Conservation (phyloP, 2,797 vertebrate species). For the Knipowitschia caucasica region DNA sequence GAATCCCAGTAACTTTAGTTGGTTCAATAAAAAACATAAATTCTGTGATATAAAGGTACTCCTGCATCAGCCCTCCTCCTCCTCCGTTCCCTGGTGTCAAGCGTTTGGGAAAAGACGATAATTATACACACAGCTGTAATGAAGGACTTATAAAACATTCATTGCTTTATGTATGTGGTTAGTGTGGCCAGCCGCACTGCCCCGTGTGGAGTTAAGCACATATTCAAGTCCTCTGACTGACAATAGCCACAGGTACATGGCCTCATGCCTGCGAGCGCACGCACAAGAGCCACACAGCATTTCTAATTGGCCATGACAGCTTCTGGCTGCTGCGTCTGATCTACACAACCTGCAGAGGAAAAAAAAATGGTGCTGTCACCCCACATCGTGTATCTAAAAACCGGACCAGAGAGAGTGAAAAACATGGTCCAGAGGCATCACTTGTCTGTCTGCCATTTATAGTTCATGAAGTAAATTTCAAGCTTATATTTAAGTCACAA, state of each 20-base stretch:
- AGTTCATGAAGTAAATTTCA: conserved; percentile 1
- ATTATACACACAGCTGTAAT: conserved; percentile 61
- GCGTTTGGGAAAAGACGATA: conserved; percentile 52
- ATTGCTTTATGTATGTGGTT: conserved; percentile 46
- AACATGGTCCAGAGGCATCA: conserved; percentile 18
- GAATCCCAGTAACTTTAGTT: no score
- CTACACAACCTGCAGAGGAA: conserved; percentile 48
- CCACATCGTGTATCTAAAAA: conserved; percentile 29
- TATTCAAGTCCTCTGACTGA: conserved; percentile 49
- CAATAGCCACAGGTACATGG: conserved; percentile 55
- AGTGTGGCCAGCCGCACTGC: conserved; percentile 14
- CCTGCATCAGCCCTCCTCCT: conserved; percentile 15
- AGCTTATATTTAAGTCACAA: neutral
- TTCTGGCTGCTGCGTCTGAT: conserved; percentile 64
- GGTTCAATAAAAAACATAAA: no score
- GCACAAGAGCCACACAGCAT: conserved; percentile 55
- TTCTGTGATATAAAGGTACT: no score
- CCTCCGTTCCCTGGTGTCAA: conserved; percentile 38
- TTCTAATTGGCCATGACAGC: conserved; percentile 66
- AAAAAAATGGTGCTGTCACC: conserved; percentile 45
- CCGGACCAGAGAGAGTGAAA: conserved; percentile 23
- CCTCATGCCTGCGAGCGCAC: conserved; percentile 36
- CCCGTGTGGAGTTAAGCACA: conserved; percentile 22
- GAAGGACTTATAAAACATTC: conserved; percentile 61
- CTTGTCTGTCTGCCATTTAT: neutral